A percentile compares a stretch with the other conserved stretches of the same genome.
These are phyloP conservation scores for Phalanger gymnotis DNA, from an alignment of 2,797 vertebrate genomes.

Conservation along the genomic window DNA sequence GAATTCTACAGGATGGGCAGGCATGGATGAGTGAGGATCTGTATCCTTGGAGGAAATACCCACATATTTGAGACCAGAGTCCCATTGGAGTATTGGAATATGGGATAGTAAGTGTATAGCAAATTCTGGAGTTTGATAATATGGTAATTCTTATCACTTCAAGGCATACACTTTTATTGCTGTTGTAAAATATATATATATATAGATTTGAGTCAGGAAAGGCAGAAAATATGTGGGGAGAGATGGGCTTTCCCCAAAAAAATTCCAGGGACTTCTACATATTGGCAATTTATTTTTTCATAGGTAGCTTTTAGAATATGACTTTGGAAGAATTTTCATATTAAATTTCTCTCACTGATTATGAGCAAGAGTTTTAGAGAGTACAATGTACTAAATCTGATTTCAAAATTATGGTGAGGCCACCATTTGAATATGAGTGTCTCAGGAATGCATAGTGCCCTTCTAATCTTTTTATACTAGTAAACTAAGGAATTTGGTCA, in stretches of 20 bases:
- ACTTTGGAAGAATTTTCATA: constrained; percentile 21
- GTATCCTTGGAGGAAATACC: not conserved
- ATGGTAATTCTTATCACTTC: not conserved
- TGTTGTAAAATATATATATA: not conserved
- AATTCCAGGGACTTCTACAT: not conserved
- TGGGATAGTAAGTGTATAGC: not conserved
- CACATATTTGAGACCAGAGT: not conserved
- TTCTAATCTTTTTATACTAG: not conserved
- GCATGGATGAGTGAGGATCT: not conserved
- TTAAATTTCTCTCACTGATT: constrained; percentile 21
- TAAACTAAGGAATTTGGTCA: constrained; percentile 25
- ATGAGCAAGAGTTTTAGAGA: constrained; percentile 30
- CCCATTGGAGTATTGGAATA: not conserved
- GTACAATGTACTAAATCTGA: constrained; percentile 20
- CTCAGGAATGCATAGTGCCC: constrained; percentile 2
- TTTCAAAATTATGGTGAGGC: constrained; percentile 16
- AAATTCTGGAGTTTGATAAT: not conserved
- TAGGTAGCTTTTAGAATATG: constrained; percentile 9
- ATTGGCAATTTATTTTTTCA: constrained; percentile 12
- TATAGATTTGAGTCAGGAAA: not conserved
- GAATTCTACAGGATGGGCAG: not conserved
- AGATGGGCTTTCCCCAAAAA: not conserved
- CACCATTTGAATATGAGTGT: not conserved
- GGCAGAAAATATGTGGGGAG: not conserved
- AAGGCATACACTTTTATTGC: not conserved